These are phyloP conservation scores for Iphiclides podalirius DNA, from an alignment of 2,888 invertebrate species.

Conservation along the genomic window DNA sequence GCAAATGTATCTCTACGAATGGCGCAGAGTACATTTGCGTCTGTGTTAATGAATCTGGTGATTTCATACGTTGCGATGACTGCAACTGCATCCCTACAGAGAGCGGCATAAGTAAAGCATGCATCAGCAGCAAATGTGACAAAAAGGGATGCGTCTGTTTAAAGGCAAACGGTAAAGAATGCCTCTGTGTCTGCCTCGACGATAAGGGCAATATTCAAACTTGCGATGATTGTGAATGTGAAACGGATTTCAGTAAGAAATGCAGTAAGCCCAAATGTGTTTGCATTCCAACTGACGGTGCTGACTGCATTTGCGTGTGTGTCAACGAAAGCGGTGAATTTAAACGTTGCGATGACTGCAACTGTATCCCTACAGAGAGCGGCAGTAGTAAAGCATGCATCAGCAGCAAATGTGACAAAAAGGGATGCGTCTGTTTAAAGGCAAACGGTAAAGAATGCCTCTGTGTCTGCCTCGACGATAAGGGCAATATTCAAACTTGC, in stretches of 20 bases:
- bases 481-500: constrained; percentile 34
- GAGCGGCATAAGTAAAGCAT: not conserved
- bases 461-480: constrained; percentile 38
- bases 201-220: constrained; percentile 29
- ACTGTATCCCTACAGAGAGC: constrained; percentile 23
- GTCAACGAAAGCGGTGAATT: constrained; percentile 26
- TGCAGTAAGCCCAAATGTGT: constrained; percentile 22
- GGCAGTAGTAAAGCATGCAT: not conserved
- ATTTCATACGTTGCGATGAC: constrained; percentile 29
- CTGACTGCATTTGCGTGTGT: constrained; percentile 29
- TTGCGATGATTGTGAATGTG: constrained; percentile 40
- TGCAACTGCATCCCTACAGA: not conserved
- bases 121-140: constrained; percentile 31
- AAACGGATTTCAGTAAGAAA: constrained; percentile 21
- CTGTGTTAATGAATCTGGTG: constrained; percentile 25
- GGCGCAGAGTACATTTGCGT: constrained; percentile 29
- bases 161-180: constrained; percentile 24
- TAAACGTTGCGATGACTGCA: constrained; percentile 29
- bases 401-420: constrained; percentile 36
- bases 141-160: constrained; percentile 44
- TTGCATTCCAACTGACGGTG: constrained; percentile 28
- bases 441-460: constrained; percentile 36
- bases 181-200: constrained; percentile 35
- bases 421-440: constrained; percentile 36
- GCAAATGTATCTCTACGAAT: constrained; percentile 26